A percentile compares a stretch with the other conserved stretches of the same genome.
Conservation (phyloP, 2,888 invertebrate genomes). For the Macaria liturata region DNA sequence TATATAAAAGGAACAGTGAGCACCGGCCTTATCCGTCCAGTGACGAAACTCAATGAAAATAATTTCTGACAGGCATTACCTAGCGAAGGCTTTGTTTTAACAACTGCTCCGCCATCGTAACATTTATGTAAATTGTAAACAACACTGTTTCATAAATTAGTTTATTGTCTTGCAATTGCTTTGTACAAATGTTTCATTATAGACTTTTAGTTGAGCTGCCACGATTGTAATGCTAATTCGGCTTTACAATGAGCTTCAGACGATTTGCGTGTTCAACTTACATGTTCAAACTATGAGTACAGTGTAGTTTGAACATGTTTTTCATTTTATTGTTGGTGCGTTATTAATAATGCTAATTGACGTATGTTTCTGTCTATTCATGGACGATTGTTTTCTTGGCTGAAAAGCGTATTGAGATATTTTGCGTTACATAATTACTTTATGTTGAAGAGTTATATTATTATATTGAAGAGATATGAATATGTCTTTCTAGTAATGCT, state of each 20-base stretch:
- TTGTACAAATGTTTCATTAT: conserved; percentile 44
- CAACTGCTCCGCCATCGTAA: conserved; percentile 28
- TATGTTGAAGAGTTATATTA: too few relatives aligned
- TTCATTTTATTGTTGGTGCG: conserved; percentile 42
- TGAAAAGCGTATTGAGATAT: too few relatives aligned
- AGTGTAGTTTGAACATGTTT: conserved; percentile 45
- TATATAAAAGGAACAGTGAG: conserved; percentile 10
- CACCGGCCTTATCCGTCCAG: conserved; percentile 17
- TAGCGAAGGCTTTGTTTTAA: conserved; percentile 29
- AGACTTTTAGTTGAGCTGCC: conserved; percentile 41
- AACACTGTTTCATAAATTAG: conserved; percentile 53
- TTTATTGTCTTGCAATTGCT: conserved; percentile 53
- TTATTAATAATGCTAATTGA: conserved; percentile 60
- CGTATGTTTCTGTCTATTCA: conserved; percentile 39
- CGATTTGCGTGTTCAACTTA: conserved; percentile 44
- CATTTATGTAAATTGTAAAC: conserved; percentile 35
- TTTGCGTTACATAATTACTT: too few relatives aligned
- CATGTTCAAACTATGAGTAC: conserved; percentile 30
- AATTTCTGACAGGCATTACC: conserved; percentile 29
- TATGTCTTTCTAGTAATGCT: too few relatives aligned
- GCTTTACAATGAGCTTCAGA: conserved; percentile 43
- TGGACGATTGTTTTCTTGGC: conserved; percentile 22
- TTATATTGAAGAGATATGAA: too few relatives aligned
- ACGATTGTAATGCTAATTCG: conserved; percentile 54
- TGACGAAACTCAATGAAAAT: conserved; percentile 32